phyloP scores from a whole-genome alignment of 2,113 vertebrate genomes.

The Triplophysa siluroides region DNA sequence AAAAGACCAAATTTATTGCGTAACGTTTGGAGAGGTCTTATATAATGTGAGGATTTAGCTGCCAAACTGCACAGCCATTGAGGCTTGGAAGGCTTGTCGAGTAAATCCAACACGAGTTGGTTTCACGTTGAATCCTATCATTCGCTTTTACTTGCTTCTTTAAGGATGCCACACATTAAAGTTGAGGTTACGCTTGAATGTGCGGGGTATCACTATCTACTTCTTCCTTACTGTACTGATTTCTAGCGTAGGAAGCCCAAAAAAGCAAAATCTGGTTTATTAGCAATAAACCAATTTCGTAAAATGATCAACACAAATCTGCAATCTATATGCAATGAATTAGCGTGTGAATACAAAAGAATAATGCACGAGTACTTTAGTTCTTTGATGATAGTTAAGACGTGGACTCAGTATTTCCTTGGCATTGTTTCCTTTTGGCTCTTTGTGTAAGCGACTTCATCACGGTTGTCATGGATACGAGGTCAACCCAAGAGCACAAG shows the following conservation, averaged over 20 bases:
- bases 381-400: conserved; percentile 20
- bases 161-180: conserved; percentile 8
- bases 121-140: neutral
- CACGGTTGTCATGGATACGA: conserved; percentile 6
- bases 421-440: conserved; percentile 5
- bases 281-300: neutral
- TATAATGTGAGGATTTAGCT: conserved; percentile 7
- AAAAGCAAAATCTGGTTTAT: conserved; percentile 18
- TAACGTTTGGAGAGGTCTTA: conserved; percentile 25
- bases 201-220: neutral
- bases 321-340: neutral
- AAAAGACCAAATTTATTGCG: conserved; percentile 19
- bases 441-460: conserved; percentile 13
- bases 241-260: neutral
- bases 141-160: conserved; percentile 24
- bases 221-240: neutral
- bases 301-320: conserved; percentile 1
- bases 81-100: conserved; percentile 12
- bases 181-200: neutral
- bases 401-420: conserved; percentile 12
- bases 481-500: conserved; percentile 5
- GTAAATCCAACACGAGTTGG: neutral
- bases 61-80: conserved; percentile 32
- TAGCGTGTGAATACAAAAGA: neutral
- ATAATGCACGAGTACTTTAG: neutral